Evolutionary conservation across 2,888 invertebrate genomes (phyloP).

Genomic region (Lycophotia porphyrea): DNA sequence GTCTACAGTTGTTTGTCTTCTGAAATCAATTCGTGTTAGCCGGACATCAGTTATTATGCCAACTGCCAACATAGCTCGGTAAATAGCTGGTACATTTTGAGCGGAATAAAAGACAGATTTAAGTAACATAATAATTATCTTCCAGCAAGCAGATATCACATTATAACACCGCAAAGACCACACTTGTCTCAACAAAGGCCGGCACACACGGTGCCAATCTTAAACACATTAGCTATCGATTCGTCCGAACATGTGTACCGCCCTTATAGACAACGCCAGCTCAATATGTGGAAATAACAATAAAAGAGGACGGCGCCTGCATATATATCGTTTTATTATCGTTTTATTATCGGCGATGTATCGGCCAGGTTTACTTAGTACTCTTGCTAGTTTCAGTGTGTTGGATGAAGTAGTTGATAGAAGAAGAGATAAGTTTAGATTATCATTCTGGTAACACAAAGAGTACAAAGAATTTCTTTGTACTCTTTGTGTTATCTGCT

Average conservation of each 20-base stretch:
- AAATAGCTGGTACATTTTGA: not conserved
- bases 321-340: conserved; percentile 86
- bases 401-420: conserved; percentile 21
- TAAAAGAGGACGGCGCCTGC: conserved; percentile 84
- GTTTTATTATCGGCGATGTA: conserved; percentile 78
- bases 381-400: conserved; percentile 40
- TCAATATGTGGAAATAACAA: conserved; percentile 90
- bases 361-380: conserved; percentile 65
- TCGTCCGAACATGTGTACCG: conserved; percentile 61
- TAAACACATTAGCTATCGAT: conserved; percentile 69
- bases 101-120: not conserved
- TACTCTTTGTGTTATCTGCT: not conserved
- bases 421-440: conserved; percentile 3
- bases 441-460: too few species aligned
- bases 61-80: not conserved
- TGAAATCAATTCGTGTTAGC: not conserved
- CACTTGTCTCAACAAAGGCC: conserved; percentile 18
- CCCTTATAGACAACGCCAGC: conserved; percentile 83
- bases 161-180: not conserved
- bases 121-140: not conserved
- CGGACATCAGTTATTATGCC: not conserved
- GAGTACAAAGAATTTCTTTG: too few species aligned
- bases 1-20: not conserved
- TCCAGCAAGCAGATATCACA: conserved; percentile 22
- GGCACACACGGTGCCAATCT: conserved; percentile 59